These are phyloP conservation scores for Brachyhypopomus gauderio DNA, from an alignment of 2,113 vertebrate genomes.

Conservation along the genomic window DNA sequence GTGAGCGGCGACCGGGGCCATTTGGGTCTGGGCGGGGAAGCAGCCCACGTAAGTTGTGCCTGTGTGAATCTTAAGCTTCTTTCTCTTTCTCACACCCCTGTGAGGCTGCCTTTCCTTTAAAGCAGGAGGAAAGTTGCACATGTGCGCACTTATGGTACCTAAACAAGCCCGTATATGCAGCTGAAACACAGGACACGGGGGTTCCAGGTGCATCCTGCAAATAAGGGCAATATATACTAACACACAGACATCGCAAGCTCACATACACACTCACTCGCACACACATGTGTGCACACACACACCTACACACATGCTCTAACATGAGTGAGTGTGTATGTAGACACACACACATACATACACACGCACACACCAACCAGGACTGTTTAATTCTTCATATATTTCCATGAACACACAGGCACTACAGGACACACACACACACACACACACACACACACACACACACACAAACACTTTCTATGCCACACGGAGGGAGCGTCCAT, in stretches of 20 bases:
- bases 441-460: conserved; percentile 46
- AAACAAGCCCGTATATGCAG: conserved; percentile 3
- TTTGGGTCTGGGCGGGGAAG: background rate
- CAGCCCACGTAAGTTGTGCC: background rate
- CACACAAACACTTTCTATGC: background rate
- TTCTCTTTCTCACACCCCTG: background rate
- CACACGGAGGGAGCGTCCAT: conserved; percentile 34
- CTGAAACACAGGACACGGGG: conserved; percentile 2
- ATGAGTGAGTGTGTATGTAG: no score
- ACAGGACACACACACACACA: conserved; percentile 50
- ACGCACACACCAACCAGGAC: background rate
- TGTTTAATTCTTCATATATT: conserved; percentile 35
- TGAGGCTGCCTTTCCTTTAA: background rate
- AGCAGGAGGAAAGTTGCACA: conserved; percentile 12
- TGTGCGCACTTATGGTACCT: background rate
- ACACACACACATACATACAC: conserved; percentile 26
- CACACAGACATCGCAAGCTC: background rate
- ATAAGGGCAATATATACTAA: conserved; percentile 23
- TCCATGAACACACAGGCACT: conserved; percentile 54
- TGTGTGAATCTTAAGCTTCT: background rate
- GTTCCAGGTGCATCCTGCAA: conserved; percentile 43
- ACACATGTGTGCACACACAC: background rate
- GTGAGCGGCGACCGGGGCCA: background rate
- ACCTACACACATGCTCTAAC: background rate
- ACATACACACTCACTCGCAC: background rate